Conservation (phyloP, 2,113 vertebrate species). For the Coregonus clupeaformis region DNA sequence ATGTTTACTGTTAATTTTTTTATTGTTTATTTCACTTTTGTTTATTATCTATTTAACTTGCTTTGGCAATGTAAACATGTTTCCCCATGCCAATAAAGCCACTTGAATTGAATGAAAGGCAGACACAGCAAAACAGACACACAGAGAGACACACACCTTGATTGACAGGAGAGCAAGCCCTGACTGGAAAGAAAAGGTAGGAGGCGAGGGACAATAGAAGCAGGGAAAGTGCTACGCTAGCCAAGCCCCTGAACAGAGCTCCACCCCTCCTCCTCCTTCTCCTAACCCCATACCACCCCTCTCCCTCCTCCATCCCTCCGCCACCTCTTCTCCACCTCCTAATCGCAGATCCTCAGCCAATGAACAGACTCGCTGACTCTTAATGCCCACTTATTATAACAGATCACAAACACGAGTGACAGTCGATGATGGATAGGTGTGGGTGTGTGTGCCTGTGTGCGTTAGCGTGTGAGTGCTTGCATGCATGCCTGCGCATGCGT, state of each 20-base stretch:
- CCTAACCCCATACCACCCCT: too few species aligned
- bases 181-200: constrained; percentile 30
- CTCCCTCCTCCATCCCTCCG: too few species aligned
- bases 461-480: too few species aligned
- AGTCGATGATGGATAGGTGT: constrained; percentile 29
- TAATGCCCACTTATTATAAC: constrained; percentile 24
- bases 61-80: too few species aligned
- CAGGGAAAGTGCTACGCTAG: constrained; percentile 20
- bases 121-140: too few species aligned
- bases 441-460: constrained; percentile 7
- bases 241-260: constrained; percentile 17
- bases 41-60: too few species aligned
- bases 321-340: neutral
- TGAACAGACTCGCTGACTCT: neutral
- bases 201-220: constrained; percentile 31
- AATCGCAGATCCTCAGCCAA: neutral
- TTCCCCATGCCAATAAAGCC: too few species aligned
- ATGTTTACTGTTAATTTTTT: too few species aligned
- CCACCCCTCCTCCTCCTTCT: neutral
- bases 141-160: neutral
- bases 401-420: constrained; percentile 34
- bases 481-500: neutral
- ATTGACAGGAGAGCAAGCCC: constrained; percentile 40
- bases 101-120: too few species aligned
- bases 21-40: too few species aligned